Base-by-base conservation (phyloP, 2,797 vertebrate species). In the Smutsia temminckii region DNA sequence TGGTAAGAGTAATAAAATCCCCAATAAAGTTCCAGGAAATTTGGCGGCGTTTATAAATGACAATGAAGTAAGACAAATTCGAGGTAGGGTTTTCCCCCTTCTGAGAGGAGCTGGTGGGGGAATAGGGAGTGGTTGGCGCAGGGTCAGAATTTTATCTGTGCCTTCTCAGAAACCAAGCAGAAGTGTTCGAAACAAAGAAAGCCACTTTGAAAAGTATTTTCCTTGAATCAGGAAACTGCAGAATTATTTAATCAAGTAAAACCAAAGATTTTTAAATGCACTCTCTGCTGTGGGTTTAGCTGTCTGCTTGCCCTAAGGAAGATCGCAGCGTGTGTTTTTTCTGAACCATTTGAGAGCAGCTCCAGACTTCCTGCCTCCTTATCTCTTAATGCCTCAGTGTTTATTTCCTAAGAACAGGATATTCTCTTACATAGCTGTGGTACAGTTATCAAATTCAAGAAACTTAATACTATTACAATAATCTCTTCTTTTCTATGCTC, bases 11-110 rank as follows among this genome's bases (percentile, higher is more conserved):
- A 61, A 55, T 79, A 79, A 92, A 79, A 95, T 61, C 78, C 72
- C 78, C 77, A 55, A 59, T 92, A 75, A 46, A 42, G 66, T 55
- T 95, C 51, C 55, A 66, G 81, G 95, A 95, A 92, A 53, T 32
- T 9, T n/a, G 42, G 55, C 78, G 20, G 55, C 11, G 46, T 61
- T 46, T 63, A 40, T 59, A 74, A 84, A 79, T 17, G 32, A 40
- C 27, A 25, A 64, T 86, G 55, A 86, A 68, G 59, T 63, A 64
- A 89, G 89, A 77, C 21, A 57, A 29, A 84, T 55, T 66, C 66
- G 25, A 27, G 16, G 17, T 16, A 21, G 46, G 12, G n/a, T 16
- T 86, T 32, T 55, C 63, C 79, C 49, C n/a, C 2, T 68, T 77
- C 51, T 72, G 21, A 17, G 42, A 69, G 66, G n/a, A 57, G 23